phyloP scores from a whole-genome alignment of 2,113 vertebrate species.

The Nesoenas mayeri region DNA sequence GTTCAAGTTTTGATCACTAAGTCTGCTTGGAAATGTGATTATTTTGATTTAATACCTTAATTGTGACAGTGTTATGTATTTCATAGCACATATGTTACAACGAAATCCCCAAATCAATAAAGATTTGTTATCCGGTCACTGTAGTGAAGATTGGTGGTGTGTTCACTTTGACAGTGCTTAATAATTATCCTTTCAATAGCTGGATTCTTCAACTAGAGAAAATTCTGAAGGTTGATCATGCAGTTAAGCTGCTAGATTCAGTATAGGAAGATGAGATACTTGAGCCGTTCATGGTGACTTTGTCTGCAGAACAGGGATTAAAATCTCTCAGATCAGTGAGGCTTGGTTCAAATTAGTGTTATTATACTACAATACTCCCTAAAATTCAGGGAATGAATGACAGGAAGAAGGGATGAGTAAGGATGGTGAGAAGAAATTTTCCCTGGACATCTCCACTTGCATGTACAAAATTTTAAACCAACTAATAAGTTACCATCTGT shows the following conservation, averaged over 20 bases:
- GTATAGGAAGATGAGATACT: background rate
- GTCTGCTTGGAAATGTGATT: background rate
- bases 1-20: background rate
- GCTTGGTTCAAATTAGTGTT: background rate
- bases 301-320: background rate
- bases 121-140: background rate
- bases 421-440: background rate
- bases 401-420: background rate
- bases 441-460: background rate
- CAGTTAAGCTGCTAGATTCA: background rate
- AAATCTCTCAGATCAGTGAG: background rate
- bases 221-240: background rate
- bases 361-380: background rate
- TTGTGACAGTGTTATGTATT: background rate
- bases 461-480: background rate
- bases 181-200: background rate
- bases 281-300: background rate
- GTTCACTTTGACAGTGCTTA: background rate
- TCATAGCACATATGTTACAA: rapidly evolving
- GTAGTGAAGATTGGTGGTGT: background rate
- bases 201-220: background rate
- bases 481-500: background rate
- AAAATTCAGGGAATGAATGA: background rate
- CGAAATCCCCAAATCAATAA: background rate
- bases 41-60: background rate